Base-by-base conservation (phyloP, 2,888 invertebrate species). In the Acrocyrtus sp. region DNA sequence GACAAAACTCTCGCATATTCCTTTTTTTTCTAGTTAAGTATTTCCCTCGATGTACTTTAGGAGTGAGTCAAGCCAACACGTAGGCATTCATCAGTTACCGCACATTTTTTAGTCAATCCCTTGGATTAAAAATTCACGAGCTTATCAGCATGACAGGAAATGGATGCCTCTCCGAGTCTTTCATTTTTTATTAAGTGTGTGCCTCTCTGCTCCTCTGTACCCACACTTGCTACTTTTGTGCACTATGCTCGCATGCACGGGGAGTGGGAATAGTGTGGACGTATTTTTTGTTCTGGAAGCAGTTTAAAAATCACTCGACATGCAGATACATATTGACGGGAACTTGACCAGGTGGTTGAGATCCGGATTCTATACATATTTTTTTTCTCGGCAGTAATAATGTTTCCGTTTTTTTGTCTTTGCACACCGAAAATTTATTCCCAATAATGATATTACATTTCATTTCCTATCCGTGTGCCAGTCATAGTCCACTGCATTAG, bases 101-200 rank as follows among this genome's bases (percentile, higher is more conserved):
- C 60, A 66, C 60, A 67, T 65, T 73, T 73, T 61, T 47, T 27
- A 53, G 62, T 53, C 56, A 56, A 61, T 70, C 63, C 70, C 61
- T 61, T 51, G 43, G 63, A 63, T 73, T 73, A 73, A 73, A 62
- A 60, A 73, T 73, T 67, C 61, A 73, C 29, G 53, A 57, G 68
- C 61, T 67, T 66, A 66, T 66, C 66, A 66, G 48, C 73, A 68
- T 68, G 73, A 73, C 73, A 68, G 73, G 73, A 73, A 73, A 73
- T 73, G 67, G 62, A 70, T 63, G 63, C 53, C 34, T 60, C 60
- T 68, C 47, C 41, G 26, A 58, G 26, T 58, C 58, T 68, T 68
- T 43, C 68, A 60, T 61, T 60, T 68, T 53, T 66, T 66, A 56
- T 66, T 29, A 56, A 48, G 57, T 53, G 43, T 54, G 56, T n/a